Conservation (phyloP, 2,113 vertebrate species). For the Symphodus melops region DNA sequence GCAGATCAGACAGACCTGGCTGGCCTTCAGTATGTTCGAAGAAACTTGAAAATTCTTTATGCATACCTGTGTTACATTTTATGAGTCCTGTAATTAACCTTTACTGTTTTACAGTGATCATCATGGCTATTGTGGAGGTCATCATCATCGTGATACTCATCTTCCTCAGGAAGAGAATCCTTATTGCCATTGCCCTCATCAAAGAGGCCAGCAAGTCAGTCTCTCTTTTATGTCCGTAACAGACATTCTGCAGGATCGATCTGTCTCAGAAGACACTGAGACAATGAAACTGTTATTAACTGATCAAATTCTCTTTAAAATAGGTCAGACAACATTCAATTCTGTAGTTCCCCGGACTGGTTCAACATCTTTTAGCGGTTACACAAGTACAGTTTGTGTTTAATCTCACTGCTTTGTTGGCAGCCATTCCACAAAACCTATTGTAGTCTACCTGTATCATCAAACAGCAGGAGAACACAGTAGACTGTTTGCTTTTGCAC, state of each 20-base stretch:
- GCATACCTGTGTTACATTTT: neutral
- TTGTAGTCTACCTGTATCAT: neutral
- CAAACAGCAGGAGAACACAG: neutral
- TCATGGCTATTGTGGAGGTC: constrained; percentile 89
- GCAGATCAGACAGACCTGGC: constrained; percentile 94
- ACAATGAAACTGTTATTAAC: neutral
- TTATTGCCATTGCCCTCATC: constrained; percentile 94
- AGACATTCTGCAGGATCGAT: neutral
- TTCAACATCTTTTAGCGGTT: neutral
- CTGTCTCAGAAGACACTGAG: neutral
- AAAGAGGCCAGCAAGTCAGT: constrained; percentile 94
- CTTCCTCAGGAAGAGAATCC: constrained; percentile 94
- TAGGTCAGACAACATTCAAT: too few relatives aligned
- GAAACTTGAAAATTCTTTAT: neutral
- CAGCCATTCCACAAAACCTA: neutral
- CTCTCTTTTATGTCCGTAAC: neutral
- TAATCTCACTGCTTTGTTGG: neutral
- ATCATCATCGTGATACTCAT: constrained; percentile 92
- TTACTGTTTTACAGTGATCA: constrained; percentile 87
- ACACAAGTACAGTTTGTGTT: too few relatives aligned
- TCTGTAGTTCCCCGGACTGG: too few relatives aligned
- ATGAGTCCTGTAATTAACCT: neutral
- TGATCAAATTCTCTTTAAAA: too few relatives aligned
- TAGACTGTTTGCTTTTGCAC: neutral
- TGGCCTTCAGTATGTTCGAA: constrained; percentile 90